Percentiles rank a stretch among this genome's conserved stretches.
phyloP scores from a whole-genome alignment of 2,113 vertebrate genomes.

The Coregonus clupeaformis region DNA sequence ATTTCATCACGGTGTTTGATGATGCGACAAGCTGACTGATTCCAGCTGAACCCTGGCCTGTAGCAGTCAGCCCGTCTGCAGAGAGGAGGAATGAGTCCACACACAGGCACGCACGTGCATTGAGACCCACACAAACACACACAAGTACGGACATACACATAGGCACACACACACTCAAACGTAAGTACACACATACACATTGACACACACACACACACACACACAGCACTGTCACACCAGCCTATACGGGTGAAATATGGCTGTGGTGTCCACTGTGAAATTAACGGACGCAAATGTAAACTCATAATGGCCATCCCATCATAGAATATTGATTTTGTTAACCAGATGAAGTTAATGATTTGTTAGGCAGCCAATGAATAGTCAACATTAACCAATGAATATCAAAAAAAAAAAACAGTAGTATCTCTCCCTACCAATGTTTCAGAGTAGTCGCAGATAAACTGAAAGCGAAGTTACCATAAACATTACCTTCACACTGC shows the following conservation, averaged over 20 bases:
- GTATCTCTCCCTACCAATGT: no score
- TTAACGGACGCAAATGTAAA: no score
- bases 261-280: no score
- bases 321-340: no score
- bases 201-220: no score
- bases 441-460: neutral
- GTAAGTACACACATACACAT: no score
- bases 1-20: constrained; percentile 30
- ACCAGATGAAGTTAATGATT: no score
- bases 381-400: no score
- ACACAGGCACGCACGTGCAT: neutral
- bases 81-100: constrained; percentile 19
- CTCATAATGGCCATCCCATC: no score
- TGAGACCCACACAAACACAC: constrained; percentile 5
- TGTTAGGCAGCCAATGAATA: no score
- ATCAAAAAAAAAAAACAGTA: no score
- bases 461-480: neutral
- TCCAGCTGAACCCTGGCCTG: constrained; percentile 40
- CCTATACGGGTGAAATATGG: no score
- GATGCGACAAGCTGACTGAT: constrained; percentile 39
- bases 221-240: neutral
- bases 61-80: constrained; percentile 20
- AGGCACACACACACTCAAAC: neutral
- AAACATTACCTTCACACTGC: constrained; percentile 13
- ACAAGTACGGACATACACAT: neutral